phyloP scores from a whole-genome alignment of 2,888 invertebrate species.

The Eupelmus urozonus region DNA sequence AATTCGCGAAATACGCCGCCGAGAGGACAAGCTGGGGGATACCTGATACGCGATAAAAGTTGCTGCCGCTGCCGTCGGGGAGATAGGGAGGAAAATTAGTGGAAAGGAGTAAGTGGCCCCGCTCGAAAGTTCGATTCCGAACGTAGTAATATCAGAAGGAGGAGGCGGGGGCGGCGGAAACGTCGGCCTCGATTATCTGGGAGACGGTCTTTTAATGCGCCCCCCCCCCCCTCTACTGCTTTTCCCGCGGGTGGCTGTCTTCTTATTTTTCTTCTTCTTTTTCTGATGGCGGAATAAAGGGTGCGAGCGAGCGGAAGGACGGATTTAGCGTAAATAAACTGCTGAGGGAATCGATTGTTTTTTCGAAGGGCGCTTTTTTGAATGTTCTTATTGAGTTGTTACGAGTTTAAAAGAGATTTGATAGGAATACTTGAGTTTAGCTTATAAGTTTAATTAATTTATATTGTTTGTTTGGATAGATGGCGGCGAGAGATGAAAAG shows the following conservation, averaged over 20 bases:
- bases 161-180: neutral
- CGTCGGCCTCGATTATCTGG: conserved; percentile 33
- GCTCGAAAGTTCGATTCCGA: conserved; percentile 15
- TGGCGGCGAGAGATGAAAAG: too few species aligned
- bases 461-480: too few species aligned
- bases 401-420: too few species aligned
- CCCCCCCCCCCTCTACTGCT: neutral
- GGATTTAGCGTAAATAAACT: neutral
- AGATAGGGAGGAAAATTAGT: conserved; percentile 26
- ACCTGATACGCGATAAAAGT: conserved; percentile 26
- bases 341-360: conserved; percentile 11
- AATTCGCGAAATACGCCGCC: conserved; percentile 25
- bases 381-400: too few species aligned
- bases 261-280: neutral
- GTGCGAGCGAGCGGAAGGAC: neutral
- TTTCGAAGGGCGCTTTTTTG: neutral
- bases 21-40: neutral
- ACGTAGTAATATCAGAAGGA: neutral
- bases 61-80: neutral
- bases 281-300: neutral
- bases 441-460: too few species aligned
- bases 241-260: neutral
- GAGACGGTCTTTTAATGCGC: conserved; percentile 14
- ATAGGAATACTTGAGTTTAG: too few species aligned
- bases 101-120: conserved; percentile 12